Percentiles rank a stretch among this genome's conserved stretches.
Conservation (phyloP, 2,888 invertebrate species). For the Idaea straminata region DNA sequence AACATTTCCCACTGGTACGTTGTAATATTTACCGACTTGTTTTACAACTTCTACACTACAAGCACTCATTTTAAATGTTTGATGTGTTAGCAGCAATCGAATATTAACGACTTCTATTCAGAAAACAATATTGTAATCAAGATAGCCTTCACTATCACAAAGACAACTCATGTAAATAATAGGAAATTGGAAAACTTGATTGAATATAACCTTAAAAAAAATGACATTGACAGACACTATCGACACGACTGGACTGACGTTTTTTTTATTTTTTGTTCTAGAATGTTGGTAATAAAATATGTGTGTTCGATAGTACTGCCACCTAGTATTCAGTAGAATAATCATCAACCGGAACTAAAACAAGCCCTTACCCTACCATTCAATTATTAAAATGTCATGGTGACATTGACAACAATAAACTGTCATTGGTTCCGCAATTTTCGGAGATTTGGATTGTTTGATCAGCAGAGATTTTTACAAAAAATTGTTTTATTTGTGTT, state of each 20-base stretch:
- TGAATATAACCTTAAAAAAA: neutral
- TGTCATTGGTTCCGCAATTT: neutral
- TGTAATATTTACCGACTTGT: conserved; percentile 76
- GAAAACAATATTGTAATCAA: neutral
- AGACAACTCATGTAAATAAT: neutral
- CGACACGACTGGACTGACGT: neutral
- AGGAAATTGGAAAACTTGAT: neutral
- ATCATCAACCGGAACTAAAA: neutral
- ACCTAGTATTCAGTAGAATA: neutral
- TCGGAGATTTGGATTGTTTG: neutral
- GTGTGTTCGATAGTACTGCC: neutral
- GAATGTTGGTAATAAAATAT: neutral
- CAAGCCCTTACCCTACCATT: neutral
- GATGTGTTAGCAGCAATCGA: neutral
- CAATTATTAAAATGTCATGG: neutral
- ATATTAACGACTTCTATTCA: neutral
- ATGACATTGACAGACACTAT: neutral
- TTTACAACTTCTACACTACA: conserved; percentile 67
- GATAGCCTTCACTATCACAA: neutral
- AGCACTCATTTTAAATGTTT: conserved; percentile 42
- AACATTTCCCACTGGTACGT: conserved; percentile 71
- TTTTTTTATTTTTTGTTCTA: neutral
- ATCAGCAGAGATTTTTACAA: neutral
- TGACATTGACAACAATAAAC: neutral
- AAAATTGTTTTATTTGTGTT: conserved; percentile 4